Evolutionary conservation across 2,888 invertebrate genomes (phyloP), one percentile per base, ranked within the genome.

Genomic region (Leptothorax acervorum): DNA sequence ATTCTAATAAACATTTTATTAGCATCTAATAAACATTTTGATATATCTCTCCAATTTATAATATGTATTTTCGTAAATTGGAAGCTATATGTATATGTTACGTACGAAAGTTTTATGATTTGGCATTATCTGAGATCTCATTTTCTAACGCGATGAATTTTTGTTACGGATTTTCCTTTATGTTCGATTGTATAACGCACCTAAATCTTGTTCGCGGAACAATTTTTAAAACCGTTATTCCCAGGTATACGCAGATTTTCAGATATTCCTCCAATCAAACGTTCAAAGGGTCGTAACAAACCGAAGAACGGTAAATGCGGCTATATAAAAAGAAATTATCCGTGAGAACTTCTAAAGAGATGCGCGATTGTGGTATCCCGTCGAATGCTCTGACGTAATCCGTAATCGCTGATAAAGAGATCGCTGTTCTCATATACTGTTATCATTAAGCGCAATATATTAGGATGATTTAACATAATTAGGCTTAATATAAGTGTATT

Each of bases 281-380:
- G 76, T 28, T 76, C 48, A 79, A 79, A 79, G 71, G 60, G 48
- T 79, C 79, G 79, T 79, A 79, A 79, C 79, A 60, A 79, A 79
- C 79, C 28, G 79, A 71, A 45, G 71, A 79, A 79, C 79, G 79
- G 79, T 79, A 79, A 79, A 79, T 12, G 48, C 48, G 35, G 57
- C 57, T 60, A 42, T 60, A 60, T 60, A 79, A 79, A 70, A 79
- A 79, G 60, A 60, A 79, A 71, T 71, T 79, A 60, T 60, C 48
- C 79, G 71, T 79, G 79, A 79, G 79, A 79, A 79, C 48, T 15
- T 71, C 35, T 60, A 79, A 79, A 48, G 71, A 79, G 79, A 79
- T 79, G 79, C 79, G 70, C 79, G 57, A 48, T 51, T 42, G 55
- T 39, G 35, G 15, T 45, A 53, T 11, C 48, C 23, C 51, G 42